Percentiles rank a stretch among this genome's conserved stretches.
Evolutionary conservation across 1,140 invertebrate species (phyloP).

Genomic region (Nymphalis io): DNA sequence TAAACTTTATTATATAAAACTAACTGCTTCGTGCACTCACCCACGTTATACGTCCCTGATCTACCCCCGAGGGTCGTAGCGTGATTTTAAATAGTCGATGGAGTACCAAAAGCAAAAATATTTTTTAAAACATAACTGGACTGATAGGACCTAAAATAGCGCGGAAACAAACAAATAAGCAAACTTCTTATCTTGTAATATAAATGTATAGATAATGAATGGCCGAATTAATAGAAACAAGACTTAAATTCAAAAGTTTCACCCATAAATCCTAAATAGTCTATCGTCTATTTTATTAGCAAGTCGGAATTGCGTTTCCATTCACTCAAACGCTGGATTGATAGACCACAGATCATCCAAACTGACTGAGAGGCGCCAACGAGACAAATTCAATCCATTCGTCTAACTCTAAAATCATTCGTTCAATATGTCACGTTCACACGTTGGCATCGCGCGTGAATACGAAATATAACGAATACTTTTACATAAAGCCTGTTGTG

Average conservation of each 20-base stretch:
- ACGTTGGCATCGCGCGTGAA: not conserved
- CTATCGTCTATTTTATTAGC: not conserved
- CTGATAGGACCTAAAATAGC: too few relatives aligned
- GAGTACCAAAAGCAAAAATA: too few relatives aligned
- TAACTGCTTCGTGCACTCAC: too few relatives aligned
- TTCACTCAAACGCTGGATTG: not conserved
- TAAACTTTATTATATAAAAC: too few relatives aligned
- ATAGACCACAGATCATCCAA: conserved; percentile 4
- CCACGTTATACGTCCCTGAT: too few relatives aligned
- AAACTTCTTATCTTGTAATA: too few relatives aligned
- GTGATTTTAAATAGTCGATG: too few relatives aligned
- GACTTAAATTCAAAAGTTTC: not conserved
- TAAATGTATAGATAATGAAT: not conserved
- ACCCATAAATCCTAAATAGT: not conserved
- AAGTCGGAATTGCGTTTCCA: not conserved
- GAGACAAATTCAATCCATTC: conserved; percentile 10
- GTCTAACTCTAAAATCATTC: conserved; percentile 5
- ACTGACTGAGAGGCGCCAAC: conserved; percentile 2
- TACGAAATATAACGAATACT: not conserved
- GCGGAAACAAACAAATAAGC: too few relatives aligned
- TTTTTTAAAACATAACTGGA: too few relatives aligned
- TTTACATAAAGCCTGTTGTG: not conserved
- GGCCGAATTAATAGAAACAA: not conserved
- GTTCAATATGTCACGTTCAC: conserved; percentile 6
- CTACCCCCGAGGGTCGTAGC: too few relatives aligned